Evolutionary conservation across 2,113 vertebrate genomes (phyloP).

Genomic region (Ceuthmochares aereus): DNA sequence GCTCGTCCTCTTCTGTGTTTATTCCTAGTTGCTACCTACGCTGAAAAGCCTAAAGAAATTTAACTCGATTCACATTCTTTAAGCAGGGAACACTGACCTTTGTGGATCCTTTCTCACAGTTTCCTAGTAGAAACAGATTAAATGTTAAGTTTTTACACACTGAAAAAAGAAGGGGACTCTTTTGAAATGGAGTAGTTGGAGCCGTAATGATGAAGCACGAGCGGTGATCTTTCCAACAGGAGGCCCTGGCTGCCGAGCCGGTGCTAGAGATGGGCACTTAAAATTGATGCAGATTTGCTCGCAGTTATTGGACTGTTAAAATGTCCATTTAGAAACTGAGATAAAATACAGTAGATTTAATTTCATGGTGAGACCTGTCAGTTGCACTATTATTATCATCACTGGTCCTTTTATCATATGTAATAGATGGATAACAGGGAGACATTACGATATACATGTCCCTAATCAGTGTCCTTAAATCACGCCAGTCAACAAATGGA

Average conservation of each 20-base stretch:
- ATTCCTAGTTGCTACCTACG: constrained; percentile 60
- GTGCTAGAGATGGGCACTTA: background rate
- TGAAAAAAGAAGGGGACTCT: constrained; percentile 34
- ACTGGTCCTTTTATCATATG: constrained; percentile 45
- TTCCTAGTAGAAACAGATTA: constrained; percentile 50
- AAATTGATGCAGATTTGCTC: constrained; percentile 54
- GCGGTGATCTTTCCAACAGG: constrained; percentile 52
- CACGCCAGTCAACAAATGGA: background rate
- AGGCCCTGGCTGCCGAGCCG: constrained; percentile 12
- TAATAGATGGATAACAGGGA: constrained; percentile 48
- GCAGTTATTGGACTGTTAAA: constrained; percentile 19
- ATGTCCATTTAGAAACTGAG: constrained; percentile 54
- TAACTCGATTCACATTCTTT: constrained; percentile 33
- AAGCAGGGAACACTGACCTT: constrained; percentile 36
- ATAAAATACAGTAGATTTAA: constrained; percentile 48
- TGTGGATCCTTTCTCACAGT: constrained; percentile 17
- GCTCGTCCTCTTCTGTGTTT: constrained; percentile 68
- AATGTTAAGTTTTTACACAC: constrained; percentile 59
- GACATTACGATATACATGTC: background rate
- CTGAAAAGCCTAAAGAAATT: constrained; percentile 61
- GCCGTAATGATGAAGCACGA: constrained; percentile 39
- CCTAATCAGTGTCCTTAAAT: constrained; percentile 38
- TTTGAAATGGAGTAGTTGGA: constrained; percentile 58
- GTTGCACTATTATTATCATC: constrained; percentile 9
- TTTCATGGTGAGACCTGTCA: constrained; percentile 46